Evolutionary conservation across 2,113 vertebrate genomes (phyloP), one percentile per base, ranked within the genome.

Genomic region (Lathamus discolor): DNA sequence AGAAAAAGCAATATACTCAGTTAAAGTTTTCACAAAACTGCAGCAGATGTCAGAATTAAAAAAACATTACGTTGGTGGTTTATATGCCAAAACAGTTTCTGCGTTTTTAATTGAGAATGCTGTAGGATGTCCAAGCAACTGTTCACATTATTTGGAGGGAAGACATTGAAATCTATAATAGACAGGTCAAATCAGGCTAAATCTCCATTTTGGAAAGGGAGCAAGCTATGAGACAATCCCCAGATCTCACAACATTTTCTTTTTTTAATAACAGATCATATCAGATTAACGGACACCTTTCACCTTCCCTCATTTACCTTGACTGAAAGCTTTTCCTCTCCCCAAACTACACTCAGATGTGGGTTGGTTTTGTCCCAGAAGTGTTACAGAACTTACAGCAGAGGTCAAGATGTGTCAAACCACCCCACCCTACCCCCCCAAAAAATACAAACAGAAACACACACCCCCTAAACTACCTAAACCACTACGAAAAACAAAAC

Each of bases 401-500:
- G 23, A 87, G 29, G 27, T 83, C 3, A 2, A 10, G 29, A 24
- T 13, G 22, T 39, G 13, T 59, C 29, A 68, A 59, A 70, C 22
- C 39, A 9, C 13, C 9, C 7, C 17, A 3, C 3, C 8, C 10
- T 7, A 11, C 15, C 8, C 5, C 5, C 18, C 17, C 31, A 12
- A 66, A 46, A 68, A 17, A 29, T 2, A 13, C 5, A 59, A 69
- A 46, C 3, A n/a, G 23, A 15, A 72, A 33, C 13, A 3, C 1
- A 4, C n/a, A 8, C 57, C 9, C 20, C 11, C 12, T 7, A 41
- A 27, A 64, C 5, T 52, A 74, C 8, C 39, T 62, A 75, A 83
- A 37, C 4, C 28, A 43, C n/a, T 28, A 49, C 13, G 12, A 35
- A 11, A 25, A 22, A 4, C 59, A 25, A 61, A 35, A 17, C 22